phyloP scores from a whole-genome alignment of 2,113 vertebrate species.

The Piprites chloris region DNA sequence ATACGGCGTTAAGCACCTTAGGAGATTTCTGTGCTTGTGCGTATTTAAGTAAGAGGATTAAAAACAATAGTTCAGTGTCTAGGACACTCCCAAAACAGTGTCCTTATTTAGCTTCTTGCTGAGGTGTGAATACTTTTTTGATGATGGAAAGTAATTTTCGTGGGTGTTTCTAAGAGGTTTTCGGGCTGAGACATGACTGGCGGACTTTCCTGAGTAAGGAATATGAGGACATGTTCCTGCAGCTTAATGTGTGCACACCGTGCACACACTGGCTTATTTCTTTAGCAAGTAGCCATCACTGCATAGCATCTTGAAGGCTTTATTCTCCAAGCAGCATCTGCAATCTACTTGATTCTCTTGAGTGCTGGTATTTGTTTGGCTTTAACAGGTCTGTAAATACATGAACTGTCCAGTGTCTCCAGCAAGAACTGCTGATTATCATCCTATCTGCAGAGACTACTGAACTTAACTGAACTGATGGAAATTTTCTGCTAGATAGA shows the following conservation, averaged over 20 bases:
- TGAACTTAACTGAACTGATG: background rate
- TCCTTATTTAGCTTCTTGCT: constrained; percentile 40
- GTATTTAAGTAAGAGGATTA: constrained; percentile 50
- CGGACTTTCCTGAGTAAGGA: background rate
- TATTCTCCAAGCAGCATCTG: background rate
- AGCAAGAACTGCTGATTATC: background rate
- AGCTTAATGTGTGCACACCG: background rate
- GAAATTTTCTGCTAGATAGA: background rate
- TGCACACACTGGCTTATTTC: background rate
- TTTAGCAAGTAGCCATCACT: background rate
- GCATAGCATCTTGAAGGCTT: background rate
- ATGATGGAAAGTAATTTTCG: constrained; percentile 28
- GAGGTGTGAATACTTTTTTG: constrained; percentile 34
- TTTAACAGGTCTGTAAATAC: background rate
- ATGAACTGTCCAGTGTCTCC: background rate
- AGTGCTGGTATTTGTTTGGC: background rate
- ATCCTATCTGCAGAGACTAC: background rate
- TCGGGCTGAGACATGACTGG: constrained; percentile 4
- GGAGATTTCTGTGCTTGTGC: constrained; percentile 39
- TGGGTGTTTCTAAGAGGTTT: background rate
- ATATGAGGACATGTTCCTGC: background rate
- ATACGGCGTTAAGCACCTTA: constrained; percentile 24
- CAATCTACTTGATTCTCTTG: background rate
- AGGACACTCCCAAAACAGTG: constrained; percentile 8
- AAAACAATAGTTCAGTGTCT: constrained; percentile 40